Evolutionary conservation across 1,140 invertebrate species (phyloP), one percentile per base, ranked within the genome.

Genomic region (Telenomus remus): DNA sequence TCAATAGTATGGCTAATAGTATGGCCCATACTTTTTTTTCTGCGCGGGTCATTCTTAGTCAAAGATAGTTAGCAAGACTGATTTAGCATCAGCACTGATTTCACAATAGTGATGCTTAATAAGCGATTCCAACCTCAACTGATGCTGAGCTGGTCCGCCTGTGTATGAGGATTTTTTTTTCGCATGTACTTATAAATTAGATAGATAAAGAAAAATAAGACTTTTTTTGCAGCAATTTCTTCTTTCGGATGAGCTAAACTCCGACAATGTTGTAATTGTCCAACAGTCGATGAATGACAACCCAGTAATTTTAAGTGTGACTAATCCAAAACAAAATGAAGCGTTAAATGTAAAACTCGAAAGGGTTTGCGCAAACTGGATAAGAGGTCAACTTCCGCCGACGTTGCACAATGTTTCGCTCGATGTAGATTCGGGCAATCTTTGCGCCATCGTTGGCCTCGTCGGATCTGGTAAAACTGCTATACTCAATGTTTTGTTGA

Each of bases 391-490:
- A 19, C 50, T 88, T n/a, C 86, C 86, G 0, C 84, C 87, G 4
- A 87, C 85, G 0, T 83, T 94, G 0, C 89, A 90, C 46, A 89
- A 92, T 59, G 82, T 96, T 5, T 90, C 89, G 12, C 80, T 95
- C 43, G 84, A 89, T 0, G 86, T 95, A 0, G 85, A 90, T 16
- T 85, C 89, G n/a, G 70, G 76, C 6, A 14, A 73, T 43, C 39
- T 78, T 6, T 78, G 76, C 10, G 92, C 92, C 0, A 87, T 96
- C 0, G 92, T 95, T 50, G 95, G 95, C 5, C 89, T 92, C 4
- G 94, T 96, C 14, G 95, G 94, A 0, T 91, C 92, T 0, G 94
- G 94, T 44, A 96, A 96, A 86, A 92, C 93, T 5, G 93, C 94
- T 0, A 76, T 96, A 12, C 84, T 96, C 0, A 91, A 95, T 86